phyloP scores from a whole-genome alignment of 2,888 invertebrate genomes.

The Lampropteryx suffumata region DNA sequence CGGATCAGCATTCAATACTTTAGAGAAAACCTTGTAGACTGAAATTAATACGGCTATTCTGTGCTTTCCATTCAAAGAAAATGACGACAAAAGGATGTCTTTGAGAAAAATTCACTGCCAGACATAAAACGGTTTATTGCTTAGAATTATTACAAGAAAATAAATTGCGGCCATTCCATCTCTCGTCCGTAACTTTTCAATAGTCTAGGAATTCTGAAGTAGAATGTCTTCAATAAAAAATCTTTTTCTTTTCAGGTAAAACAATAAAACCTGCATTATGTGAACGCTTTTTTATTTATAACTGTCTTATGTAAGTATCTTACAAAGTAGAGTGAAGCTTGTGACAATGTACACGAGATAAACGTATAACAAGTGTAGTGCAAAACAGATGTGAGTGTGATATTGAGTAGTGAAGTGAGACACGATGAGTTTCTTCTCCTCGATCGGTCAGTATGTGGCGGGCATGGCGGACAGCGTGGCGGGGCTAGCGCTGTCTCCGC shows the following conservation, averaged over 20 bases:
- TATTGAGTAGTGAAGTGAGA: conserved; percentile 37
- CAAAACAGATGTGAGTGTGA: conserved; percentile 40
- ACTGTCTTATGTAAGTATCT: no score
- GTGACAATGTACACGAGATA: conserved; percentile 22
- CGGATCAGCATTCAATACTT: no score
- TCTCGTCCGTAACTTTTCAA: conserved; percentile 38
- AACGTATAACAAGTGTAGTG: conserved; percentile 10
- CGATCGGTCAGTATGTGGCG: conserved; percentile 92
- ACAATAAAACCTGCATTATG: conserved; percentile 19
- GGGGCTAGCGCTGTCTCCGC: conserved; percentile 89
- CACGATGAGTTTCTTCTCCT: conserved; percentile 92
- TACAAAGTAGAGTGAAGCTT: neutral
- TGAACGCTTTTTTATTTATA: conserved; percentile 17
- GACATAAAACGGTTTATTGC: conserved; percentile 56
- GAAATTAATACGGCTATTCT: neutral
- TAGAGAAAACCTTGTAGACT: no score
- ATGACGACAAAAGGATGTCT: conserved; percentile 41
- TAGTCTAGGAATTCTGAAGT: conserved; percentile 13
- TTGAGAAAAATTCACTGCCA: conserved; percentile 41
- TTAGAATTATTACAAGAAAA: conserved; percentile 51
- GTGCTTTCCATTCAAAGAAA: conserved; percentile 27
- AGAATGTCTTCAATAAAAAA: conserved; percentile 17
- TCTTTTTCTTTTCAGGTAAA: conserved; percentile 30
- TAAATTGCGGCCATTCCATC: conserved; percentile 49
- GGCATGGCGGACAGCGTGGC: conserved; percentile 93